These are phyloP conservation scores for Bugula neritina DNA, from an alignment of 2,888 invertebrate genomes.

Conservation along the genomic window DNA sequence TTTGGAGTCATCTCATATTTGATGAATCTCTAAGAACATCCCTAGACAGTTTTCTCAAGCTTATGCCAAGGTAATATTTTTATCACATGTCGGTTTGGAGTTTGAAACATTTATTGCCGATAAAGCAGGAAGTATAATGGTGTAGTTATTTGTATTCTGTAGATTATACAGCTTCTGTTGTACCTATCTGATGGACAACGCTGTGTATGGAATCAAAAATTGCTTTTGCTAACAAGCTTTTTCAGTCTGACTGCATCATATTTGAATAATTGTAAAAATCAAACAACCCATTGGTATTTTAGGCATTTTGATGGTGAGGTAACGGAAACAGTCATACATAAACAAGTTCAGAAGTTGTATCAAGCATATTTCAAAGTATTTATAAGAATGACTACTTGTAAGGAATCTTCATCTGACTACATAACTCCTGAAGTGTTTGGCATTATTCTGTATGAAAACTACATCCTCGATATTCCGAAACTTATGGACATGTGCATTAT, in stretches of 20 bases:
- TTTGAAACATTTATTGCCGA: too few relatives aligned
- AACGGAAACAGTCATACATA: constrained; percentile 54
- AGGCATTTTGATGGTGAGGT: constrained; percentile 31
- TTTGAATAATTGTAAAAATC: too few relatives aligned
- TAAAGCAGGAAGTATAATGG: too few relatives aligned
- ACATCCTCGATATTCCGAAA: constrained; percentile 75
- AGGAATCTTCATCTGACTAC: constrained; percentile 65
- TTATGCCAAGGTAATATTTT: constrained; percentile 64
- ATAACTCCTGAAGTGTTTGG: constrained; percentile 65
- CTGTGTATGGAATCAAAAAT: too few relatives aligned
- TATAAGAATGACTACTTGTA: constrained; percentile 71
- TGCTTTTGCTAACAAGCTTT: too few relatives aligned
- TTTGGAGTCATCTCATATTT: constrained; percentile 61
- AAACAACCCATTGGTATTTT: too few relatives aligned
- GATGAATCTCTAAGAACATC: constrained; percentile 63
- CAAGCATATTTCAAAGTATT: constrained; percentile 65
- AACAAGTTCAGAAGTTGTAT: constrained; percentile 59
- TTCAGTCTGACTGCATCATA: too few relatives aligned
- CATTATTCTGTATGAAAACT: constrained; percentile 70
- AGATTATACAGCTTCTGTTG: too few relatives aligned
- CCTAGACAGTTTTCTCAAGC: constrained; percentile 68
- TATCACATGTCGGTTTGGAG: too few relatives aligned
- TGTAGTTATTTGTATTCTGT: too few relatives aligned
- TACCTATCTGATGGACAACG: too few relatives aligned
- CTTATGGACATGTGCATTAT: constrained; percentile 71